A percentile compares a stretch with the other conserved stretches of the same genome.
Conservation (phyloP, 2,888 invertebrate genomes). For the Hirtodrosophila cameraria region DNA sequence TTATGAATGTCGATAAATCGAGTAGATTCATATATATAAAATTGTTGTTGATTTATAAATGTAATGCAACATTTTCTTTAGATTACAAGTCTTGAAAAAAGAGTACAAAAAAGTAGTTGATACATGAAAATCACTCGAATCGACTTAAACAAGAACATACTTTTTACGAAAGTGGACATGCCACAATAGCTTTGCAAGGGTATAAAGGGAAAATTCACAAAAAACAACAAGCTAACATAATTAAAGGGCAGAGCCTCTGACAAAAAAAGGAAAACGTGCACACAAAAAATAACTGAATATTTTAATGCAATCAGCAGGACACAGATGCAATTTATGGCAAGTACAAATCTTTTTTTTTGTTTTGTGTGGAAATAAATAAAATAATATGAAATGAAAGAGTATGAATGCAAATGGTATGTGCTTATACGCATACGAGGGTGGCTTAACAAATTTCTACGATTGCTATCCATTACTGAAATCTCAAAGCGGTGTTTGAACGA, state of each 20-base stretch:
- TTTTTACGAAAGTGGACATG: background rate
- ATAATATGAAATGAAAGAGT: constrained; percentile 5
- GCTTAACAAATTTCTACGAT: no score
- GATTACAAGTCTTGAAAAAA: no score
- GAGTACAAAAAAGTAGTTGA: no score
- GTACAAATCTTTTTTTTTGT: constrained; percentile 27
- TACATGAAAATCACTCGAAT: no score
- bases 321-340: constrained; percentile 52
- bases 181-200: background rate
- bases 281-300: constrained; percentile 18
- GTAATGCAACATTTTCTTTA: no score
- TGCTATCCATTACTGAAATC: no score
- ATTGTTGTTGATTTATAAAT: no score
- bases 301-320: constrained; percentile 51
- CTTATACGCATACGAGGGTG: background rate
- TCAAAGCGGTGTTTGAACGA: no score
- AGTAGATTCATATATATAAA: no score
- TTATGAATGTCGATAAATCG: no score
- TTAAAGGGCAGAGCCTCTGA: constrained; percentile 46
- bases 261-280: constrained; percentile 31
- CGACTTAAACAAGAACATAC: no score
- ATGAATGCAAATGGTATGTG: background rate
- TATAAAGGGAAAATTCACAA: constrained; percentile 11
- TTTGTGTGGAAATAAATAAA: constrained; percentile 18
- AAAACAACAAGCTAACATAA: constrained; percentile 51